Base-by-base conservation (phyloP, 2,888 invertebrate species). In the Dolichopus griseipennis region DNA sequence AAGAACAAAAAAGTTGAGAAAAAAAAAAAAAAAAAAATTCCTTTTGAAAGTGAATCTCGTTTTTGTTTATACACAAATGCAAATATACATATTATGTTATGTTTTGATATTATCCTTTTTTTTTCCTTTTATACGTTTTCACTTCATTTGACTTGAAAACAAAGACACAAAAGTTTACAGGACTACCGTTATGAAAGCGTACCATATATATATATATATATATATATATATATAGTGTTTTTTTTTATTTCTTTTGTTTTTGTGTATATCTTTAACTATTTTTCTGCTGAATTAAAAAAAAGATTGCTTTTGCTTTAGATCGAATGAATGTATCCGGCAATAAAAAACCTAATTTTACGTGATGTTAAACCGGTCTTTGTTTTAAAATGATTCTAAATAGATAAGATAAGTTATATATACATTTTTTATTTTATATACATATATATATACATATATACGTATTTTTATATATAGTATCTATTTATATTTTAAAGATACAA, bases 311-410 rank as follows among this genome's bases (percentile, higher is more conserved):
- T 52, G 52, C n/a, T 52, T n/a, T n/a, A 52, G 18, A 52, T 52
- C 52, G 52, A 52, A 52, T 52, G 52, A 18, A 52, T 52, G 15
- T 52, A 52, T 52, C 52, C 52, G 52, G 52, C 52, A 52, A 52
- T 52, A 52, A 52, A 52, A 52, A 52, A 52, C 9, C 52, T 52
- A 52, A 52, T 52, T 52, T 52, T 52, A 52, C 52, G 52, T 52
- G 18, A 52, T 18, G 6, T 52, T 52, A 52, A n/a, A n/a, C 52
- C 52, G 52, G 52, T 52, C 52, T 52, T 52, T 52, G 27, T 27
- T 27, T n/a, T 27, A 27, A 27, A 27, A 27, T 27, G 37, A 34
- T 10, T 37, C 37, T 37, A 37, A 37, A 37, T 37, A 37, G 8
- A 37, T 5, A 12, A 37, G n/a, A n/a, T n/a, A n/a, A n/a, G n/a